A percentile compares a stretch with the other conserved stretches of the same genome.
These are phyloP conservation scores for Apeira syringaria DNA, from an alignment of 2,888 invertebrate species.

Conservation along the genomic window DNA sequence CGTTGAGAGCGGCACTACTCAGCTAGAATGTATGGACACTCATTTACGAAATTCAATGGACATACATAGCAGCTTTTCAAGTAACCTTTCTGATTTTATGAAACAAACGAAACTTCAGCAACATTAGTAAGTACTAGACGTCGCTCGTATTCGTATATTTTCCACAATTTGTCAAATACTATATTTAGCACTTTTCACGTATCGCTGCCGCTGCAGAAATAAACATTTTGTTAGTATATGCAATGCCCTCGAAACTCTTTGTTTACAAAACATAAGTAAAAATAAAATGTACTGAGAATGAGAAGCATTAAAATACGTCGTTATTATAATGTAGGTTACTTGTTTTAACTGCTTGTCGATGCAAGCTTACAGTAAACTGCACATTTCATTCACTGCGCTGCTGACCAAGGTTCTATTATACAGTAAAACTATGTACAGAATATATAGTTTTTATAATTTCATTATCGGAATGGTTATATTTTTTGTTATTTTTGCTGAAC, in stretches of 20 bases:
- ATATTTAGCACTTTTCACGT: no score
- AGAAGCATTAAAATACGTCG: conserved; percentile 27
- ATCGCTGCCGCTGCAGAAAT: no score
- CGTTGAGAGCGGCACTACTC: conserved; percentile 19
- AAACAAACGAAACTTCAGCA: no score
- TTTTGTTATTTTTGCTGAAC: no score
- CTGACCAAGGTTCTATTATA: conserved; percentile 37
- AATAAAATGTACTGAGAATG: conserved; percentile 30
- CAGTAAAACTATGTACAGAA: not conserved
- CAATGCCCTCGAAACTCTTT: conserved; percentile 1
- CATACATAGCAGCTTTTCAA: no score
- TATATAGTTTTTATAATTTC: not conserved
- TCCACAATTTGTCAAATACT: no score
- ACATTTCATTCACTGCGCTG: conserved; percentile 33
- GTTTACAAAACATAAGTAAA: conserved; percentile 17
- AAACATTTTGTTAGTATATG: not conserved
- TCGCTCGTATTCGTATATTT: no score
- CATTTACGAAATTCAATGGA: conserved; percentile 13
- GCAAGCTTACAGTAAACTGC: conserved; percentile 39
- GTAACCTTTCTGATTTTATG: no score
- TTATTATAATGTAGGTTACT: conserved; percentile 56
- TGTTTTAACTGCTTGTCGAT: conserved; percentile 36
- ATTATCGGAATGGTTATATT: no score
- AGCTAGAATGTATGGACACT: conserved; percentile 22
- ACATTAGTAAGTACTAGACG: no score